phyloP scores from a whole-genome alignment of 1,140 invertebrate species.

The Archivesica marissinica region DNA sequence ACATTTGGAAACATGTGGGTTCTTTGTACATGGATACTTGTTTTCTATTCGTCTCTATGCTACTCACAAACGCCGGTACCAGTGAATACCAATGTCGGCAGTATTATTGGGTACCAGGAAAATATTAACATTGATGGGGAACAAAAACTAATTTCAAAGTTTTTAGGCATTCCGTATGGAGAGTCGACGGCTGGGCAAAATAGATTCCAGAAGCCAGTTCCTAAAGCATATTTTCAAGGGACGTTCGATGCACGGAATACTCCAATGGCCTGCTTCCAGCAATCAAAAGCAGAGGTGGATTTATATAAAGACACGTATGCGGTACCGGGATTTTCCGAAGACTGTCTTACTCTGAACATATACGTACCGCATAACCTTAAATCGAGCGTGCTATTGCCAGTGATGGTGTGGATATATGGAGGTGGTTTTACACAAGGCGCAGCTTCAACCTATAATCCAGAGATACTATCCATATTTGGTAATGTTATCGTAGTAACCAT shows the following conservation, averaged over 20 bases:
- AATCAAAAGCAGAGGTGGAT: neutral
- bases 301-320: neutral
- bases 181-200: conserved; percentile 6
- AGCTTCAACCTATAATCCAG: conserved; percentile 95
- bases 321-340: conserved; percentile 27
- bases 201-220: conserved; percentile 36
- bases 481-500: conserved; percentile 92
- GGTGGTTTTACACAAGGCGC: conserved; percentile 95
- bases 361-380: conserved; percentile 86
- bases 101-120: conserved; percentile 17
- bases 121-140: neutral
- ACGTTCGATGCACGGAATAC: conserved; percentile 30
- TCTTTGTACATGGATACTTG: too few species aligned
- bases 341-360: conserved; percentile 94
- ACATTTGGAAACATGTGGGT: too few species aligned
- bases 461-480: conserved; percentile 87
- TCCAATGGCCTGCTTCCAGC: too few species aligned
- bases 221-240: conserved; percentile 5
- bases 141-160: neutral
- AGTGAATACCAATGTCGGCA: conserved; percentile 14
- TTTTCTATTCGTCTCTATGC: too few species aligned
- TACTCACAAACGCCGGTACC: neutral
- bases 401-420: conserved; percentile 98
- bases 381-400: conserved; percentile 77
- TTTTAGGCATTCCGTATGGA: conserved; percentile 15